phyloP scores from a whole-genome alignment of 2,113 vertebrate genomes.

The Neopipo cinnamomea region DNA sequence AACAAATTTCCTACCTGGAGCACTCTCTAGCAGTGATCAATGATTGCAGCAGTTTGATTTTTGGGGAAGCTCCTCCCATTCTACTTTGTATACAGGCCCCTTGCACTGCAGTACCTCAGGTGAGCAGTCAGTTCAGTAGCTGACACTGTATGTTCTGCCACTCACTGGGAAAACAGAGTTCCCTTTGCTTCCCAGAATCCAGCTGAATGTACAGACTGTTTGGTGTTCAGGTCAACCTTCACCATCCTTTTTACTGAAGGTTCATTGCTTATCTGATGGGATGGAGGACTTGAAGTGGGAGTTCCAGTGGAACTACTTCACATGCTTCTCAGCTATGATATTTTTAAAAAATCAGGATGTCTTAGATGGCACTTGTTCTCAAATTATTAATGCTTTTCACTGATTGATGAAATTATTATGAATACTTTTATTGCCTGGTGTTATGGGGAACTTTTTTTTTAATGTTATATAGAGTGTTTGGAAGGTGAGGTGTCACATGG shows the following conservation, averaged over 20 bases:
- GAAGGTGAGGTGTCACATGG: neutral
- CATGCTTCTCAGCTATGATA: neutral
- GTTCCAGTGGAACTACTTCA: neutral
- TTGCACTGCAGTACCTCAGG: constrained; percentile 37
- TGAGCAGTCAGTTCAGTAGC: neutral
- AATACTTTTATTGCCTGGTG: constrained; percentile 5
- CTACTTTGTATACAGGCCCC: neutral
- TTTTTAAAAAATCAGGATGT: neutral
- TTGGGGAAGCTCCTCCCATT: neutral
- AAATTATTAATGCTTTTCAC: neutral
- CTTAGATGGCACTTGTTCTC: neutral
- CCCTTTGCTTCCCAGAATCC: neutral
- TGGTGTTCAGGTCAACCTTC: neutral
- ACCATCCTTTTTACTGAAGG: neutral
- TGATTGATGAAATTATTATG: neutral
- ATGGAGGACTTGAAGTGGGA: neutral
- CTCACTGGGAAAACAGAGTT: neutral
- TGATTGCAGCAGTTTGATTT: neutral
- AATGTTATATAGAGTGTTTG: neutral
- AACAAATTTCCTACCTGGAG: neutral
- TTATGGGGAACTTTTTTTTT: neutral
- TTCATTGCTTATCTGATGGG: neutral
- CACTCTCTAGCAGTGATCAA: neutral
- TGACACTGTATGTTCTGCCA: neutral
- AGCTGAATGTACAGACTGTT: neutral